These are phyloP conservation scores for Polyergus mexicanus DNA, from an alignment of 1,140 invertebrate genomes.

Conservation along the genomic window DNA sequence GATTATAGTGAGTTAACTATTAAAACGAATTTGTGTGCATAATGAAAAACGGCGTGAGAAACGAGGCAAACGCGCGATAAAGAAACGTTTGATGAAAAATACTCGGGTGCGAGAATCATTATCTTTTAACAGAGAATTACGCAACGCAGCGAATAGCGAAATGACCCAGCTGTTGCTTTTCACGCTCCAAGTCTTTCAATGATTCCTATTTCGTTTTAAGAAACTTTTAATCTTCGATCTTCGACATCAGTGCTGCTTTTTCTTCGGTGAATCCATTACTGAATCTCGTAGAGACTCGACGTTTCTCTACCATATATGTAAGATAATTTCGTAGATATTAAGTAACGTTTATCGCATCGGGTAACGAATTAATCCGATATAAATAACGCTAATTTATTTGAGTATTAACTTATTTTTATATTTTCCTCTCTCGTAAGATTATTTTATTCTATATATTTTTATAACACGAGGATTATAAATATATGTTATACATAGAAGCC, in stretches of 20 bases:
- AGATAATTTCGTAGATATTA: slow-evolving; percentile 43
- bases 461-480: slow-evolving; percentile 18
- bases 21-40: slow-evolving; percentile 66
- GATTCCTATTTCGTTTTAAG: not conserved
- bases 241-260: not conserved
- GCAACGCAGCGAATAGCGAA: not conserved
- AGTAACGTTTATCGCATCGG: slow-evolving; percentile 22
- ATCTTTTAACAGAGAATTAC: not conserved
- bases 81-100: slow-evolving; percentile 30
- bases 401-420: slow-evolving; percentile 21
- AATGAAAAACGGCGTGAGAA: slow-evolving; percentile 42
- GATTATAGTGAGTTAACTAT: slow-evolving; percentile 69
- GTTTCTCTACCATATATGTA: slow-evolving; percentile 33
- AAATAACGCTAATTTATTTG: not conserved
- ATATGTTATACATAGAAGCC: not conserved
- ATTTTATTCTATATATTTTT: slow-evolving; percentile 18
- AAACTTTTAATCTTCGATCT: slow-evolving; percentile 6
- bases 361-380: slow-evolving; percentile 20
- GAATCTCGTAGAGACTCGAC: slow-evolving; percentile 51
- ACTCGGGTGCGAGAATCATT: not conserved
- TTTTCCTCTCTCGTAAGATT: not conserved
- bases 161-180: slow-evolving; percentile 7
- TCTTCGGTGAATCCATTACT: slow-evolving; percentile 29
- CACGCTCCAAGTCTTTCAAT: not conserved
- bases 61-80: slow-evolving; percentile 37